Percentiles rank a stretch among this genome's conserved stretches.
Evolutionary conservation across 1,140 invertebrate species (phyloP).

Genomic region (Panagrolaimus sp.): DNA sequence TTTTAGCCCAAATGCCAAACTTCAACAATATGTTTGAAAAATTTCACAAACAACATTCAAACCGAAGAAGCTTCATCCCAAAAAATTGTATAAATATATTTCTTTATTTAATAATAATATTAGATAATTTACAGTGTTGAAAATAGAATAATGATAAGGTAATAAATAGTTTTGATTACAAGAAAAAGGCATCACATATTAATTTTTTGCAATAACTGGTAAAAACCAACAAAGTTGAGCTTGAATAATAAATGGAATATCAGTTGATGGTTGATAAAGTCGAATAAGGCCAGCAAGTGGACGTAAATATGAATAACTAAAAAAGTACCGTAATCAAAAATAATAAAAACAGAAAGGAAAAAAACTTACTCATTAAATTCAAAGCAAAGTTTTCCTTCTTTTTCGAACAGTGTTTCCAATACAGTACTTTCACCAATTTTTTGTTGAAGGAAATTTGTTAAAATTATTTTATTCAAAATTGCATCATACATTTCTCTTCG

Average conservation of each 20-base stretch:
- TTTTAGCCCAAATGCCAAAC: not conserved
- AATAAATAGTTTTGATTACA: conserved; percentile 27
- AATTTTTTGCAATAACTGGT: conserved; percentile 10
- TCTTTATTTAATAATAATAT: conserved; percentile 24
- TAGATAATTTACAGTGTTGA: not conserved
- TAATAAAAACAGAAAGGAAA: conserved; percentile 23
- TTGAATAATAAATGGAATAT: not conserved
- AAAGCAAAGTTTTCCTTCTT: not conserved
- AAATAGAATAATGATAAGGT: not conserved
- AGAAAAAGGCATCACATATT: not conserved
- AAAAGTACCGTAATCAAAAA: conserved; percentile 23
- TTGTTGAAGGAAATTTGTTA: not conserved
- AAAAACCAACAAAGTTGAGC: not conserved
- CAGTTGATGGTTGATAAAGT: not conserved
- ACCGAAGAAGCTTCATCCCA: no score
- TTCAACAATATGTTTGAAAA: not conserved
- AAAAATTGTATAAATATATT: conserved; percentile 21
- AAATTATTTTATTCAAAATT: conserved; percentile 14
- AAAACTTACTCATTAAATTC: conserved; percentile 14
- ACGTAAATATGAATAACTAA: conserved; percentile 6
- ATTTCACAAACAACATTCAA: conserved; percentile 35
- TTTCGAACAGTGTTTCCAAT: not conserved
- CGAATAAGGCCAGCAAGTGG: conserved; percentile 9
- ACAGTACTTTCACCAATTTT: not conserved
- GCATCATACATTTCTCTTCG: conserved; percentile 39